Base-by-base conservation (phyloP, 2,797 vertebrate species). In the Spheniscus humboldti region DNA sequence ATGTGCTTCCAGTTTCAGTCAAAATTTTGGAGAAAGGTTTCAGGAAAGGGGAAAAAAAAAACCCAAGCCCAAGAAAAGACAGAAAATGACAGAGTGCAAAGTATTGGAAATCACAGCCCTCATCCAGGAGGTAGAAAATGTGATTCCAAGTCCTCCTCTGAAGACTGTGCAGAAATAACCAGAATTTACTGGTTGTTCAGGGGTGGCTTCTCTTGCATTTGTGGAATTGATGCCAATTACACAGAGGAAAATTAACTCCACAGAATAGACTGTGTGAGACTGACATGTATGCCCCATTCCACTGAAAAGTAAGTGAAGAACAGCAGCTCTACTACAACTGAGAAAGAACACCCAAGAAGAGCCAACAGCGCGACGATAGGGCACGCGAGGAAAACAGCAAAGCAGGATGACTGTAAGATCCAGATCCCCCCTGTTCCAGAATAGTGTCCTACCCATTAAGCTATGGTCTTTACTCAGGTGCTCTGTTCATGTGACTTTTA, bases 371-470 rank as follows among this genome's bases (percentile, higher is more conserved):
- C 2, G 1, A 17, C 1, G 13, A 47, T 0, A 47, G 11, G 22
- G 37, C 19, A 64, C 0, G 0, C 0, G 0, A 76, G 28, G 18
- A 64, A 76, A 85, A 76, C 0, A 2, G 55, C 25, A 64, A 53
- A 87, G 74, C 41, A 84, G n/a, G 77, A 52, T 7, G 9, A 35
- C 82, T 57, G 5, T 11, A 33, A 73, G 50, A 82, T 56, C 7
- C 69, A 68, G 10, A 78, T 35, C 25, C 37, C 12, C 10, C 18
- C 37, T 35, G 1, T 16, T 79, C 19, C 59, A 86, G 37, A 89
- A 75, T 3, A 23, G 13, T 11, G 9, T 39, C 48, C 15, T 81
- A 45, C 39, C 18, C 31, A 53, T 0, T 31, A 22, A 37, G 20
- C 22, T 77, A 47, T 2, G 23, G 28, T 23, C 39, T 62, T 86